Evolutionary conservation across 2,888 invertebrate species (phyloP), one percentile per base, ranked within the genome.

Genomic region (Latrodectus hesperus): DNA sequence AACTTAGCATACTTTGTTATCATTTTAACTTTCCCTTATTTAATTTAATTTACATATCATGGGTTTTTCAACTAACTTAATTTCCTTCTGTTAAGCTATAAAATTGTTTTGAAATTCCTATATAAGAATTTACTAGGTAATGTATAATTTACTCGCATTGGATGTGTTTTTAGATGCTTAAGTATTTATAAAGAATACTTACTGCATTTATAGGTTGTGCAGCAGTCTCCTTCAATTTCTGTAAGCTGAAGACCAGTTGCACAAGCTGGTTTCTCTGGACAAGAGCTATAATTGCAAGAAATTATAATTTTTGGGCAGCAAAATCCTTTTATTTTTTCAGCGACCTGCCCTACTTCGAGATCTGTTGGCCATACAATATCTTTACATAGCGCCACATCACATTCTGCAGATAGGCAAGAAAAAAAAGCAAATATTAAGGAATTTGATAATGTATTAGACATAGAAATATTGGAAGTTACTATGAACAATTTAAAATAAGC

Each of bases 371-470:
- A 81, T 3, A 94, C 90, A 0, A 92, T 91, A 8, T 94, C 94
- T 91, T 96, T 96, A 89, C 96, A 95, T 67, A 94, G 94, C 9
- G 93, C 92, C 0, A 96, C 95, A 91, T 95, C 95, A 91, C 96
- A 96, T 93, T 95, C 96, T 95, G 90, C 52, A 38, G 38, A 38
- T 38, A 38, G 4, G 38, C 38, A 3, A 38, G 38, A 38, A 38
- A 38, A n/a, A 38, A 38, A 6, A 38, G 38, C 38, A 22, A 22
- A 22, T 22, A 4, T 38, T 38, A 38, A 38, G 38, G 38, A 38
- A 38, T 38, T 38, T 38, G 38, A 38, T 38, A 38, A 6, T 4
- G 6, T 38, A 38, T 38, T 38, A 38, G 6, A 38, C 4, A 38
- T 4, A 6, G 38, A 38, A 38, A 38, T 22, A 22, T 38, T 38